Evolutionary conservation across 2,888 invertebrate genomes (phyloP), one percentile per base, ranked within the genome.

Genomic region (Drosophila formosana): DNA sequence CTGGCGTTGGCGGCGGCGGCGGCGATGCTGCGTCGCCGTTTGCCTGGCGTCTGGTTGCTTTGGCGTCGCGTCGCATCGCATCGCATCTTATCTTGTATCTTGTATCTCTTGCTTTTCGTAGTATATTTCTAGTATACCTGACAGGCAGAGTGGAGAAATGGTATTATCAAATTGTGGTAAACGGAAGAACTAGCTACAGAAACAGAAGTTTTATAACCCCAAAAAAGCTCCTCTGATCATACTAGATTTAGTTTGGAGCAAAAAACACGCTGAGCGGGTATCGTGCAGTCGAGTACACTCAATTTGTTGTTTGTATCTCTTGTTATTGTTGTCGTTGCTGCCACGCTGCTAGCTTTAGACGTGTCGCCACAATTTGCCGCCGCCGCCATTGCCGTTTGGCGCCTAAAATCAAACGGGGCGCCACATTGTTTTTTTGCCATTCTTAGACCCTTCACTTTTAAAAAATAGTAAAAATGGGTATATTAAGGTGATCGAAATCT

Each of bases 341-440:
- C 85, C 82, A 87, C 82, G 82, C 81, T 86, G 18, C 84, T 46
- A 58, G 74, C 51, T 70, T 41, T 64, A 62, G 90, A 89, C 90
- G 88, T 90, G 90, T 90, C 90, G 90, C 90, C 90, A 89, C 83
- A 87, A 89, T 90, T 89, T 90, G 89, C 90, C 85, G 77, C 70
- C 71, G 61, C 34, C 43, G 39, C 37, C 49, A 66, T 57, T 69
- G 69, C 43, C 47, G 84, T 66, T 82, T 88, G 90, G 86, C 89
- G 89, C 84, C 80, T 88, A 87, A 83, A 80, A 82, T 84, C 75
- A 86, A 89, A 88, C 81, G 75, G 68, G 88, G 82, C 78, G 79
- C 74, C 71, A 72, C 65, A 75, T 63, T 41, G 13, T n/a, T 47
- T 18, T 25, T 45, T 25, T n/a, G 37, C 37, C 32, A 18, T 18